Evolutionary conservation across 2,113 vertebrate genomes (phyloP).

Genomic region (Solenodon paradoxus): DNA sequence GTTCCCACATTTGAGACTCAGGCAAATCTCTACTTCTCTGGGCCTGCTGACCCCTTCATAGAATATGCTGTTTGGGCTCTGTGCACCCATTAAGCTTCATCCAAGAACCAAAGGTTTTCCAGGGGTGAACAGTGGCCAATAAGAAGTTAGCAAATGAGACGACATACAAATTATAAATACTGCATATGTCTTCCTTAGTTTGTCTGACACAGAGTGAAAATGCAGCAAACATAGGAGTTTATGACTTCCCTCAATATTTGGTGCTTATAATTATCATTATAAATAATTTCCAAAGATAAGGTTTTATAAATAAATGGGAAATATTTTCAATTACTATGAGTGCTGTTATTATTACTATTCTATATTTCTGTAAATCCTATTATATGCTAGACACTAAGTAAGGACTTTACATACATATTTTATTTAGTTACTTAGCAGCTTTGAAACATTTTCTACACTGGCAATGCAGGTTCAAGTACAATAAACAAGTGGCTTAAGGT

Average conservation of each 20-base stretch:
- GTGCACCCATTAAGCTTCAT: neutral
- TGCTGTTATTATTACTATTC: too few relatives aligned
- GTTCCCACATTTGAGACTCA: neutral
- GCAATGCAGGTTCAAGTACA: neutral
- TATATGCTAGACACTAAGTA: neutral
- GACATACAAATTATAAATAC: neutral
- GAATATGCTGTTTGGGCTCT: neutral
- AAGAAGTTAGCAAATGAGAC: neutral
- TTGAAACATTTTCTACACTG: neutral
- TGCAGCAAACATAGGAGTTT: neutral
- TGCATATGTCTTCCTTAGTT: neutral
- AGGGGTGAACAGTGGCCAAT: neutral
- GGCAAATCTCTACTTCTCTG: neutral
- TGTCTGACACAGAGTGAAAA: neutral
- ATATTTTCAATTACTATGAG: neutral
- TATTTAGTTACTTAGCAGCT: neutral
- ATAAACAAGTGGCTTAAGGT: neutral
- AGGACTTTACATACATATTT: neutral
- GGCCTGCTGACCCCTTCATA: neutral
- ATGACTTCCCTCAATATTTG: neutral
- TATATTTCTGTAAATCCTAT: neutral
- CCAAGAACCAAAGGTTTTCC: neutral
- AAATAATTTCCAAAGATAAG: neutral
- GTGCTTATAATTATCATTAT: neutral
- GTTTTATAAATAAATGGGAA: neutral